Conservation (phyloP, 2,113 vertebrate species). For the Phoxinus phoxinus region DNA sequence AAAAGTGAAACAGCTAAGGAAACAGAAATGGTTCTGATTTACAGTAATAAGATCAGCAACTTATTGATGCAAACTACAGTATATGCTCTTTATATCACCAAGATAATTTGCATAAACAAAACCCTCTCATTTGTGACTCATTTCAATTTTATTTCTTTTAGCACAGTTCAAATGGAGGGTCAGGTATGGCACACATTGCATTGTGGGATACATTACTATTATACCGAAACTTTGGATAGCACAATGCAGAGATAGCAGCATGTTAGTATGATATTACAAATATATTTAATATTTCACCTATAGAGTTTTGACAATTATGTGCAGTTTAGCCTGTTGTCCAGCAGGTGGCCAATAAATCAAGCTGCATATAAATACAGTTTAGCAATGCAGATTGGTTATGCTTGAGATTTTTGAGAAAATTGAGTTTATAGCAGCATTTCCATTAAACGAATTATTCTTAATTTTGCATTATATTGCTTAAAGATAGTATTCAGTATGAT, state of each 20-base stretch:
- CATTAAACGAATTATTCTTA: neutral
- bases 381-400: neutral
- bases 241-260: neutral
- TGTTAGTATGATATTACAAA: neutral
- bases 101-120: neutral
- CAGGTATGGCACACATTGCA: neutral
- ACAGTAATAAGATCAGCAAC: neutral
- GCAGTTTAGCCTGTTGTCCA: neutral
- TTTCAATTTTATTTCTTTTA: neutral
- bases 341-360: slow-evolving; percentile 1
- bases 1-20: neutral
- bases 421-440: neutral
- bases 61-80: neutral
- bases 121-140: neutral
- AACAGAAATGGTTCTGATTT: neutral
- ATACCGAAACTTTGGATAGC: neutral
- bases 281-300: neutral
- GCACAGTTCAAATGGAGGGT: neutral
- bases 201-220: neutral
- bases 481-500: slow-evolving; percentile 5
- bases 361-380: neutral
- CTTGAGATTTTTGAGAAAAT: no score
- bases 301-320: neutral
- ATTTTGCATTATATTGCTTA: neutral
- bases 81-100: neutral